These are phyloP conservation scores for Epistrophe eligans DNA, from an alignment of 2,888 invertebrate species.

Conservation along the genomic window DNA sequence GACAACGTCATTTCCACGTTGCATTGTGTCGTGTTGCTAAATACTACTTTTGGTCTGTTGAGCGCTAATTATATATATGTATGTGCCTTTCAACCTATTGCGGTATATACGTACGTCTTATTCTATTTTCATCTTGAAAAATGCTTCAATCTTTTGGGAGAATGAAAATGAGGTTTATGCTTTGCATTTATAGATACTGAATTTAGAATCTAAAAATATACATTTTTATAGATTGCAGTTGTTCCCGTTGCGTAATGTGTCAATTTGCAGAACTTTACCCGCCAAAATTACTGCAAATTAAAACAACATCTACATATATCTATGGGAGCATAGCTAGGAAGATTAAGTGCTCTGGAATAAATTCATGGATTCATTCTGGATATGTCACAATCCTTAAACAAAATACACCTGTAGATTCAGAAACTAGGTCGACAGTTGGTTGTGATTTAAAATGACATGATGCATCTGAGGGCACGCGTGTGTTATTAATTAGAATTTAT, in stretches of 20 bases:
- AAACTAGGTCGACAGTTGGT: constrained; percentile 50
- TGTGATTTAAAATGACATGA: constrained; percentile 50
- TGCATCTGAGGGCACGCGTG: constrained; percentile 50
- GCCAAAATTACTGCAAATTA: constrained; percentile 35
- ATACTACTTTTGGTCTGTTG: constrained; percentile 68
- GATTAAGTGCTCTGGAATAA: constrained; percentile 46
- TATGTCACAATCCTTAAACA: constrained; percentile 33
- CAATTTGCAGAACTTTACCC: constrained; percentile 25
- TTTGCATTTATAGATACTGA: constrained; percentile 7
- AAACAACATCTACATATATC: background rate
- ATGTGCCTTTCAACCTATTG: constrained; percentile 26
- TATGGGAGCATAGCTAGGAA: background rate
- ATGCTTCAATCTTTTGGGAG: constrained; percentile 30
- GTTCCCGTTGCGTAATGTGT: constrained; percentile 69
- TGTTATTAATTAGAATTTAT: constrained; percentile 48
- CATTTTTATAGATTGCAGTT: constrained; percentile 46
- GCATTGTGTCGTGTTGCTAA: constrained; percentile 23
- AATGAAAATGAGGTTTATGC: constrained; percentile 51
- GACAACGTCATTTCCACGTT: constrained; percentile 30
- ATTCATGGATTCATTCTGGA: constrained; percentile 46
- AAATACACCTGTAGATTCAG: constrained; percentile 65
- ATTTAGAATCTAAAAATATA: constrained; percentile 63
- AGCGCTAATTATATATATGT: constrained; percentile 66
- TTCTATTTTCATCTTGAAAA: constrained; percentile 51
- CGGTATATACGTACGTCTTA: constrained; percentile 8